Evolutionary conservation across 2,888 invertebrate species (phyloP).

Genomic region (Tromatobia lineatoria): DNA sequence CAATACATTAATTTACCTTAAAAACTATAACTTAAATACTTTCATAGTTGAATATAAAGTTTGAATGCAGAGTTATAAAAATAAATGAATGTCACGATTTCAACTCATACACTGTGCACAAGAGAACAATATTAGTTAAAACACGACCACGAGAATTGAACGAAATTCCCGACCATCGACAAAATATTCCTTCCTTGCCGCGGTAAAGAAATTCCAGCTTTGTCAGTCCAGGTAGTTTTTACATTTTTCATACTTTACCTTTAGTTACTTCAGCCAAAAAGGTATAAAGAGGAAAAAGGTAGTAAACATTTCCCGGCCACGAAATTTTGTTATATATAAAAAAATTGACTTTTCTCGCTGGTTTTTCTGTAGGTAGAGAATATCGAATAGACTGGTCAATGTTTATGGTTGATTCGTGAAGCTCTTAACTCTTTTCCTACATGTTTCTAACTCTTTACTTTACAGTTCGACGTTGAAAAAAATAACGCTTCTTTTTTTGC

Average conservation of each 20-base stretch:
- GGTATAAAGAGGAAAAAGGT: background rate
- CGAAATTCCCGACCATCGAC: background rate
- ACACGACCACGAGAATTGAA: background rate
- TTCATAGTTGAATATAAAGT: too few species aligned
- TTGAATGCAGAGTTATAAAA: background rate
- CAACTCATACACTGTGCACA: too few species aligned
- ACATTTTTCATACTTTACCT: background rate
- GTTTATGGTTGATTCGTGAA: constrained; percentile 5
- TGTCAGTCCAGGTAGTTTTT: too few species aligned
- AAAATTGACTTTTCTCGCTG: background rate
- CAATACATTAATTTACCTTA: too few species aligned
- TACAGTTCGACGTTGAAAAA: constrained; percentile 43
- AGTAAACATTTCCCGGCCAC: background rate
- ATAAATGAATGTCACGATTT: background rate
- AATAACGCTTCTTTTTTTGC: constrained; percentile 41
- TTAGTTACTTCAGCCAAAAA: background rate
- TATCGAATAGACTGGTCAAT: background rate
- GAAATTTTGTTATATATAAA: constrained; percentile 9
- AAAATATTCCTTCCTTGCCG: background rate
- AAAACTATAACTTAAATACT: too few species aligned
- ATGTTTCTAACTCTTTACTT: background rate
- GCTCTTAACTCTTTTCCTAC: constrained; percentile 12
- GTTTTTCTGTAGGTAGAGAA: background rate
- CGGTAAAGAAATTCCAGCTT: too few species aligned
- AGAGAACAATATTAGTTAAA: background rate